Base-by-base conservation (phyloP, 2,888 invertebrate species). In the Molorchus minor region DNA sequence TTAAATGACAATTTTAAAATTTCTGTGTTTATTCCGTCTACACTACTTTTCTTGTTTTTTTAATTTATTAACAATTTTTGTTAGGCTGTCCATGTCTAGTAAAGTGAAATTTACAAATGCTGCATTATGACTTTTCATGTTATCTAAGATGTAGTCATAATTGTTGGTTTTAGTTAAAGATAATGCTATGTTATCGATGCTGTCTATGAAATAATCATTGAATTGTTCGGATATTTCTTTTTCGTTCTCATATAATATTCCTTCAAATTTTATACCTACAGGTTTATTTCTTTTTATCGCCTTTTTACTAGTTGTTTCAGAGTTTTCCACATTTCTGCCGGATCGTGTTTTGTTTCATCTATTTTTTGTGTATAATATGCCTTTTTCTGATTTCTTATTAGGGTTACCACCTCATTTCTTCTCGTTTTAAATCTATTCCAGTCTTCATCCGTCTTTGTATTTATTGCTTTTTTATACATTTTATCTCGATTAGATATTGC, bases 1-100 rank as follows among this genome's bases (percentile, higher is more conserved):
- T 54, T 30, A 54, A 54, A 54, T 19, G 30, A 43, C 12, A 19
- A 8, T 29, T 21, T 43, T n/a, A 54, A 33, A 30, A 54, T 30
- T 44, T 44, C 44, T 12, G 17, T 30, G 2, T 43, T 33, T 2
- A 54, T 54, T 10, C 54, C 54, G 44, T 33, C 36, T 12, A 13
- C 13, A 13, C 13, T 15, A 15, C 36, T 36, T 36, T 12, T 12
- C 15, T 36, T 36, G 12, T 36, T 15, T 4, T 25, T 25, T 25
- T 8, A 25, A 5, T 25, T 25, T 25, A 5, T 25, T 25, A 8
- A 25, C 25, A 5, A 25, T 25, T 8, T 4, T 25, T 25, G 4
- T 25, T 8, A 25, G 25, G 8, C 25, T 25, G 25, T 5, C 8
- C n/a, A 25, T 25, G 8, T 25, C 8, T 25, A 25, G 8, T 25